phyloP scores from a whole-genome alignment of 1,140 invertebrate species.

The Cydia pomonella region DNA sequence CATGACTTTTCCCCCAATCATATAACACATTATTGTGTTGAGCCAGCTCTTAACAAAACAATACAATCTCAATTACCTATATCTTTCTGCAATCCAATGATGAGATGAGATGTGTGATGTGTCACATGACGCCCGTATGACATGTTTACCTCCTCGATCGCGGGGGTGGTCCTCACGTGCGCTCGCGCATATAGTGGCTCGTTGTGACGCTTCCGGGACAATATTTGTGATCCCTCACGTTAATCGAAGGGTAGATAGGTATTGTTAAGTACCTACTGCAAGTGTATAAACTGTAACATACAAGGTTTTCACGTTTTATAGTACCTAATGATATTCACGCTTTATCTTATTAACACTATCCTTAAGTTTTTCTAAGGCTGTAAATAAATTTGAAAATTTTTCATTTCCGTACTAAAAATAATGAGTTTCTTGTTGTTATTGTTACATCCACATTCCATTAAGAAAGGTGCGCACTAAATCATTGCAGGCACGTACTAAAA shows the following conservation, averaged over 20 bases:
- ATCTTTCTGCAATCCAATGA: neutral
- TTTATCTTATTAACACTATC: neutral
- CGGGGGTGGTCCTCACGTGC: conserved; percentile 50
- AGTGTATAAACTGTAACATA: neutral
- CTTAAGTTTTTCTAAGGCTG: too few relatives aligned
- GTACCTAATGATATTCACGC: neutral
- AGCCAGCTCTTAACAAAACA: too few relatives aligned
- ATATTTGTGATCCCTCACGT: conserved; percentile 41
- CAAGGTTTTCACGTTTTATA: neutral
- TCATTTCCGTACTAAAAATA: neutral
- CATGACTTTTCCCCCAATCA: too few relatives aligned
- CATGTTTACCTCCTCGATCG: neutral
- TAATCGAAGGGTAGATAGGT: conserved; percentile 30
- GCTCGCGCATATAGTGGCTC: conserved; percentile 35
- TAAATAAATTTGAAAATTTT: too few relatives aligned
- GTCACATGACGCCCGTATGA: conserved; percentile 26
- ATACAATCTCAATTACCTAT: too few relatives aligned
- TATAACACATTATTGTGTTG: too few relatives aligned
- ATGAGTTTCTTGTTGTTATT: neutral
- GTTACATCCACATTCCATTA: neutral
- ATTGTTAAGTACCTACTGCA: neutral
- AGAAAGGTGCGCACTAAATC: neutral
- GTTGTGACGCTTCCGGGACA: conserved; percentile 45
- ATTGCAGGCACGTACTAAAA: conserved; percentile 9
- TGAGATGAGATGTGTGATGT: neutral